These are phyloP conservation scores for Noctua comes DNA, from an alignment of 2,888 invertebrate genomes.

Conservation along the genomic window DNA sequence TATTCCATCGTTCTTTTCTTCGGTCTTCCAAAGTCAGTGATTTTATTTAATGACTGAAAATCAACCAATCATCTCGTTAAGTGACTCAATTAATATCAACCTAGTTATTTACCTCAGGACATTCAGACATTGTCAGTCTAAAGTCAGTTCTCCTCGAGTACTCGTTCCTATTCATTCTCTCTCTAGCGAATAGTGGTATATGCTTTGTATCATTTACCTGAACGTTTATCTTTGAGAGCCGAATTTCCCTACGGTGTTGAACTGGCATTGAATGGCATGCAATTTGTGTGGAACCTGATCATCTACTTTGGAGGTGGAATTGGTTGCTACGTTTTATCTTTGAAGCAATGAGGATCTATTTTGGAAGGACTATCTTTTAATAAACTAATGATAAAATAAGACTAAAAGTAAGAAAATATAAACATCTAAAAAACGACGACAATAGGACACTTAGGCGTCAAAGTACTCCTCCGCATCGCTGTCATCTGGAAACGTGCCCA, in stretches of 20 bases:
- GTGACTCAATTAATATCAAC: background rate
- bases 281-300: constrained; percentile 1
- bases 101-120: background rate
- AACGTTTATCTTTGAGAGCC: constrained; percentile 23
- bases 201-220: constrained; percentile 45
- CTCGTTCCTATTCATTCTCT: background rate
- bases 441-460: too few species aligned
- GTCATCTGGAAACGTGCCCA: too few species aligned
- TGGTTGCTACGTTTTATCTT: background rate
- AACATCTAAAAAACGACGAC: too few species aligned
- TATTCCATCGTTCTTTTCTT: background rate
- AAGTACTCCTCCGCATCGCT: too few species aligned
- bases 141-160: background rate
- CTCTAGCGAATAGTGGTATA: constrained; percentile 26
- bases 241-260: constrained; percentile 48
- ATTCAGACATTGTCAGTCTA: background rate
- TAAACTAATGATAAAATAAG: too few species aligned
- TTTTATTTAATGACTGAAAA: too few species aligned
- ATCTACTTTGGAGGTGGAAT: background rate
- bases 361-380: background rate
- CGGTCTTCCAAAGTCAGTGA: background rate
- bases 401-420: too few species aligned
- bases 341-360: background rate
- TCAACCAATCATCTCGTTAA: background rate
- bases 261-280: constrained; percentile 21